These are phyloP conservation scores for Petrolisthes manimaculis DNA, from an alignment of 2,888 invertebrate species.

Conservation along the genomic window DNA sequence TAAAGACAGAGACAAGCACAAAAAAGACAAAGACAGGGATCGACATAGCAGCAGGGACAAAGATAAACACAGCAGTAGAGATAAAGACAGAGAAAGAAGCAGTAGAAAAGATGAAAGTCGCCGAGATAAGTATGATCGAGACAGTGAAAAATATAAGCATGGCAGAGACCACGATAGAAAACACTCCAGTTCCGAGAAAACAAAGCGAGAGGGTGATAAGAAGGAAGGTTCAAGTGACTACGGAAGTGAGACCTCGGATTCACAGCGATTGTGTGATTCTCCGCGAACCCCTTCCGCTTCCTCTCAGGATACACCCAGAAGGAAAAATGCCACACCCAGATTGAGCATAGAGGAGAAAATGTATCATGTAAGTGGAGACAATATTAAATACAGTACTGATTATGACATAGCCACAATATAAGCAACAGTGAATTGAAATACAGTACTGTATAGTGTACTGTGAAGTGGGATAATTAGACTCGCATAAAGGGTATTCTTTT, in stretches of 20 bases:
- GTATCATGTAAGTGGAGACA: constrained; percentile 31
- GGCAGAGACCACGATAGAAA: neutral
- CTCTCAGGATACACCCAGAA: constrained; percentile 29
- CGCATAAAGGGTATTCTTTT: too few species aligned
- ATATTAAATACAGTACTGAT: too few species aligned
- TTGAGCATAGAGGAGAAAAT: constrained; percentile 43
- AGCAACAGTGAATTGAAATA: too few species aligned
- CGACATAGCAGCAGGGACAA: constrained; percentile 3
- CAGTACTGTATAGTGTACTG: too few species aligned
- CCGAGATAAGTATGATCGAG: neutral
- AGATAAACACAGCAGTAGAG: constrained; percentile 5
- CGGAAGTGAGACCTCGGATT: neutral
- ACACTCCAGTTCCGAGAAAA: neutral
- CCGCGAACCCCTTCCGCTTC: constrained; percentile 7
- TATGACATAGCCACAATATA: too few species aligned
- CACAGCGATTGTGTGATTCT: neutral
- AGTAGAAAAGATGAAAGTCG: neutral
- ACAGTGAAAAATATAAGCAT: constrained; percentile 3
- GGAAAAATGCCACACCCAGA: constrained; percentile 20
- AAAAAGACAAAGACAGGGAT: constrained; percentile 23
- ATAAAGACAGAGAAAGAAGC: constrained; percentile 25
- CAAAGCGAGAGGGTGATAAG: neutral
- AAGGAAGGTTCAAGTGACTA: constrained; percentile 9
- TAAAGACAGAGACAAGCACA: constrained; percentile 6
- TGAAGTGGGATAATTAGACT: too few species aligned